Conservation (phyloP, 2,888 invertebrate genomes). For the Urechis unicinctus region DNA sequence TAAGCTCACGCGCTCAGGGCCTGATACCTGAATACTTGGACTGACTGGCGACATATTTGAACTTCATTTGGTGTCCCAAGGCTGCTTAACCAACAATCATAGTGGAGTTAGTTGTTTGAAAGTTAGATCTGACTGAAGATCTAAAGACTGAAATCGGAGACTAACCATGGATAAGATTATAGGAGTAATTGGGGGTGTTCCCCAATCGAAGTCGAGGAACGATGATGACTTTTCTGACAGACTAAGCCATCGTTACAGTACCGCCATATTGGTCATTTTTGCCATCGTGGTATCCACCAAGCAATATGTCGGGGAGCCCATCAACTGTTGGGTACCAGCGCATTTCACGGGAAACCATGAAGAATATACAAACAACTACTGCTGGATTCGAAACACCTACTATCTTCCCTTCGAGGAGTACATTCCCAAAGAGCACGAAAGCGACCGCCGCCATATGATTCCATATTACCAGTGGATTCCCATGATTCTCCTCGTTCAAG, state of each 20-base stretch:
- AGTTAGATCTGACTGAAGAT: no score
- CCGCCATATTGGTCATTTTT: slow-evolving; percentile 20
- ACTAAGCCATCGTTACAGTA: slow-evolving; percentile 21
- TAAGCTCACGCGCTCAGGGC: no score
- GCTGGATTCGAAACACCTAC: slow-evolving; percentile 28
- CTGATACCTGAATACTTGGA: no score
- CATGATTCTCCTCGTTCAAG: slow-evolving; percentile 23
- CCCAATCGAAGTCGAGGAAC: slow-evolving; percentile 18
- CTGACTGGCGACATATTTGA: no score
- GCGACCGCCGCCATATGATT: slow-evolving; percentile 21
- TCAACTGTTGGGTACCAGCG: slow-evolving; percentile 27
- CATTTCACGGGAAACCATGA: slow-evolving; percentile 25
- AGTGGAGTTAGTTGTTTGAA: no score
- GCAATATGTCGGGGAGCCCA: slow-evolving; percentile 26
- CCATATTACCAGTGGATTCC: slow-evolving; percentile 30
- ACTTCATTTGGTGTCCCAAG: no score
- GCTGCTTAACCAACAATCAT: no score
- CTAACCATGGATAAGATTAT: slow-evolving; percentile 23
- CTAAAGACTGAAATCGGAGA: no score
- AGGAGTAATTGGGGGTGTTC: slow-evolving; percentile 22
- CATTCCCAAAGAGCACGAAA: slow-evolving; percentile 25
- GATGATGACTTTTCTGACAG: slow-evolving; percentile 24
- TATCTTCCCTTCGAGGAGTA: slow-evolving; percentile 25
- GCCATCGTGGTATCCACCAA: slow-evolving; percentile 23
- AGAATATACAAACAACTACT: slow-evolving; percentile 25